Percentiles rank a stretch among this genome's conserved stretches.
phyloP scores from a whole-genome alignment of 2,797 vertebrate species.

The Centroberyx gerrardi region DNA sequence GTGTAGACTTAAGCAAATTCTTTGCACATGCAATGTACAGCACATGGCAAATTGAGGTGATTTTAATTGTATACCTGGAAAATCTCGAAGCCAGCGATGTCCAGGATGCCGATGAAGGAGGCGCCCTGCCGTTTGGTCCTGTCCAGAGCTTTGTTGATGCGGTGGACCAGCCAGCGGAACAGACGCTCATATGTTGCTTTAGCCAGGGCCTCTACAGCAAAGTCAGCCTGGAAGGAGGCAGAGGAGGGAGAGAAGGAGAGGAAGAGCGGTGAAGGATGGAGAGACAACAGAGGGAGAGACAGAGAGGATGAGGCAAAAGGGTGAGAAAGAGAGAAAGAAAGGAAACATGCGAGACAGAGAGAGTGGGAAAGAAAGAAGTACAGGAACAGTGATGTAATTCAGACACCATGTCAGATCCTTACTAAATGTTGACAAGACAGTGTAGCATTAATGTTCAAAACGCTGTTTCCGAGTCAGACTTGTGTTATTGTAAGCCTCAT shows the following conservation, averaged over 20 bases:
- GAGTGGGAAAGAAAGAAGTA: too few relatives aligned
- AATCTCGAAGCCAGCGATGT: conserved; percentile 99
- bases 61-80: conserved; percentile 90
- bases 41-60: too few relatives aligned
- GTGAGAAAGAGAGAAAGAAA: not conserved
- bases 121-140: conserved; percentile 98
- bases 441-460: conserved; percentile 2
- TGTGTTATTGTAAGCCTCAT: not conserved
- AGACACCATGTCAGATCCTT: not conserved
- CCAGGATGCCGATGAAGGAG: conserved; percentile 99
- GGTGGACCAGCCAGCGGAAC: conserved; percentile 98
- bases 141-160: conserved; percentile 97
- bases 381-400: not conserved
- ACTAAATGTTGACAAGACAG: conserved; percentile 3
- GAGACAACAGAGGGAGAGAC: not conserved
- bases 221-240: conserved; percentile 90
- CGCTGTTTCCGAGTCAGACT: conserved; percentile 22
- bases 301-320: not conserved
- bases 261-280: not conserved
- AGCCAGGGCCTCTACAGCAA: conserved; percentile 96
- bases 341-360: not conserved
- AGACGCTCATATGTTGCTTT: conserved; percentile 98
- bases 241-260: not conserved
- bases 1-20: too few relatives aligned
- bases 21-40: too few relatives aligned